Base-by-base conservation (phyloP, 2,888 invertebrate genomes). In the Chrysopilus asiliformis region DNA sequence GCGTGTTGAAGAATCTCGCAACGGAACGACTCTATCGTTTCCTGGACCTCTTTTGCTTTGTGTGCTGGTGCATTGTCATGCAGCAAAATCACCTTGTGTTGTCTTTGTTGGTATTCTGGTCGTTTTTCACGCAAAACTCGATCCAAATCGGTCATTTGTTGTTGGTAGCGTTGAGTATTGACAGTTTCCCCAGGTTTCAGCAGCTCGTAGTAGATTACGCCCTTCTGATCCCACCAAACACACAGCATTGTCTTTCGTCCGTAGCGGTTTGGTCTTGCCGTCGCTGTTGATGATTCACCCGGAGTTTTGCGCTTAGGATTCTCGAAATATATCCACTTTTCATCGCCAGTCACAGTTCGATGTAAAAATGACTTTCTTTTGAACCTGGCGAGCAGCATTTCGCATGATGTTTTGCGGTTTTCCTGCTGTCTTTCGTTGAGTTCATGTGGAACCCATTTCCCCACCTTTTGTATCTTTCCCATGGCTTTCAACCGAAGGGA, bases 311-410 rank as follows among this genome's bases (percentile, higher is more conserved):
- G 34, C 17, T 34, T 34, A 9, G 25, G 25, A 25, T 25, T 34
- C 15, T 34, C 18, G 12, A 17, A 31, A 34, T 24, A 34, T 10
- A 25, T 25, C 25, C 34, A 34, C 10, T 33, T 38, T 22, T 28
- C 28, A 28, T 32, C 34, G 14, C 39, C 35, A 22, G 34, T 33
- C n/a, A 34, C 16, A 16, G 18, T 34, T n/a, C 38, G 38, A 36
- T 36, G 16, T 31, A 36, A 17, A 31, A 36, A 19, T 16, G 30
- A 17, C 14, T 36, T 36, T 12, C 14, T 34, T 16, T 34, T 14
- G 16, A 27, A 25, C 4, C 34, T 5, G 4, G 6, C 12, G 17
- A 34, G 24, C 37, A 37, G 14, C 5, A 37, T 37, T 37, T 37
- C 37, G 24, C 19, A 31, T 12, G 26, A 16, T 15, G 4, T 25